Evolutionary conservation across 2,797 vertebrate genomes (phyloP).

Genomic region (Cryptoprocta ferox): DNA sequence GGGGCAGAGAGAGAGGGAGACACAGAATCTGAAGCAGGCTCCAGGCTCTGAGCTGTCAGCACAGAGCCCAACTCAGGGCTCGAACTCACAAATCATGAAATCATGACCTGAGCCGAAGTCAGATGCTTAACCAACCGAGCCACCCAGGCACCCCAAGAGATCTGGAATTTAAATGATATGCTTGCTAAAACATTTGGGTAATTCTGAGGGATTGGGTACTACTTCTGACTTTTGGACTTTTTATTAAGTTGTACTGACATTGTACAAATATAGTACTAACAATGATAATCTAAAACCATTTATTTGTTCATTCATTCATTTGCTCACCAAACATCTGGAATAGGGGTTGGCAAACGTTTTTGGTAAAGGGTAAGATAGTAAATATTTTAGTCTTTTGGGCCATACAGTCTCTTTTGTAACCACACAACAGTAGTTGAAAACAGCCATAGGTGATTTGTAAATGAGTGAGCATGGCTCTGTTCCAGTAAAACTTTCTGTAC

Average conservation of each 20-base stretch:
- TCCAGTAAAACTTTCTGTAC: not conserved
- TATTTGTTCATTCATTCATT: not conserved
- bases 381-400: not conserved
- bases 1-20: no score
- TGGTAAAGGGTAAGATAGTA: not conserved
- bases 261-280: not conserved
- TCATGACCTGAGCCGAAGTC: no score
- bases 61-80: no score
- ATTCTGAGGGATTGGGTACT: not conserved
- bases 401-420: fast-evolving
- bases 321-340: not conserved
- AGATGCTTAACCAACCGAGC: no score
- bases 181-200: not conserved
- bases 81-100: no score
- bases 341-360: not conserved
- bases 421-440: not conserved
- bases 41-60: no score
- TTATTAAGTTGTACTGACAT: not conserved
- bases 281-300: not conserved
- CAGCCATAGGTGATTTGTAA: not conserved
- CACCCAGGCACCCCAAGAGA: not conserved
- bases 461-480: not conserved
- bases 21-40: no score
- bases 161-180: not conserved
- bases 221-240: not conserved